These are phyloP conservation scores for Gila orcuttii DNA, from an alignment of 2,113 vertebrate genomes.

Conservation along the genomic window DNA sequence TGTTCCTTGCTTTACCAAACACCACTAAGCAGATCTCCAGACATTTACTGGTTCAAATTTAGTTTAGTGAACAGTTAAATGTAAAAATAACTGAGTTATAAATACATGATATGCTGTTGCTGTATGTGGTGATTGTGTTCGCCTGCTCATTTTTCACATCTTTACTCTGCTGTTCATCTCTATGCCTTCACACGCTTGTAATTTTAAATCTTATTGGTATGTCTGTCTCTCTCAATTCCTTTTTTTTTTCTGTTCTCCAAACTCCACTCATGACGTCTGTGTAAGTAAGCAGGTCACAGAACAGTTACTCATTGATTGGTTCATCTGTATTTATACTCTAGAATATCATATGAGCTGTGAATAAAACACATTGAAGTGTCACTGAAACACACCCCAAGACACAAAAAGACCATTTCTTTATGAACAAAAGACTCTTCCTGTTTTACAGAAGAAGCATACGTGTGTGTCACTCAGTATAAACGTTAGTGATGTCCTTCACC, in stretches of 20 bases:
- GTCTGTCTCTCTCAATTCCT: background rate
- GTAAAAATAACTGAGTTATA: background rate
- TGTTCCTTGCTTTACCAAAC: background rate
- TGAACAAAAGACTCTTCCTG: background rate
- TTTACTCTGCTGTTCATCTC: conserved; percentile 4
- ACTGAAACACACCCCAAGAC: background rate
- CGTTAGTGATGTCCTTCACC: background rate
- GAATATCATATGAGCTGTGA: conserved; percentile 6
- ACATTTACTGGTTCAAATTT: background rate
- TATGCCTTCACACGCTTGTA: background rate
- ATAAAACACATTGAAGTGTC: background rate
- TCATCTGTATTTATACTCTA: conserved; percentile 24
- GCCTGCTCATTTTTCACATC: background rate
- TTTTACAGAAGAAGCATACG: background rate
- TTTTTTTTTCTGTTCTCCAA: conserved; percentile 17
- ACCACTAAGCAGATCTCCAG: background rate
- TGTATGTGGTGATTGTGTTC: background rate
- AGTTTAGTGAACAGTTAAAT: background rate
- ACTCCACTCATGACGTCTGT: conserved; percentile 33
- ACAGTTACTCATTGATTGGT: conserved; percentile 17
- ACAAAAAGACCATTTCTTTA: background rate
- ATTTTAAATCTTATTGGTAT: conserved; percentile 8
- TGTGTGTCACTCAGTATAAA: background rate
- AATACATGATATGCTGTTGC: background rate
- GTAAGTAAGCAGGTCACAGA: conserved; percentile 15